These are phyloP conservation scores for Thymelicus lineola DNA, from an alignment of 2,888 invertebrate genomes.

Conservation along the genomic window DNA sequence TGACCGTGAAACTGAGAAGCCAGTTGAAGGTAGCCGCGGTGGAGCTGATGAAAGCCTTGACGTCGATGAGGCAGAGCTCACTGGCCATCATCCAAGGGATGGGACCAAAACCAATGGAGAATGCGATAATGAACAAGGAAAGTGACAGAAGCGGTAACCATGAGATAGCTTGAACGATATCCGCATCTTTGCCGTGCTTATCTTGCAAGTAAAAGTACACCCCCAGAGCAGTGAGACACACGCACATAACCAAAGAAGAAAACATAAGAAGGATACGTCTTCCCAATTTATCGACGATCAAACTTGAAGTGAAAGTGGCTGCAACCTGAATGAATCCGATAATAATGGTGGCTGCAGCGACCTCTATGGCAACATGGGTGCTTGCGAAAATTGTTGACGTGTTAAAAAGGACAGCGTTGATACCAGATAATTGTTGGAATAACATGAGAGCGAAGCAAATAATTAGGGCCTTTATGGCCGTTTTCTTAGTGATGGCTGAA, in stretches of 20 bases:
- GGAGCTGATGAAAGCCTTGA: constrained; percentile 91
- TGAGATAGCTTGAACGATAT: constrained; percentile 82
- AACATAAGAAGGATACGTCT: constrained; percentile 90
- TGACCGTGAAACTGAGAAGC: constrained; percentile 92
- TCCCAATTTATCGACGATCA: constrained; percentile 93
- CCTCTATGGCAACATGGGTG: constrained; percentile 85
- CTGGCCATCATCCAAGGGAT: constrained; percentile 94
- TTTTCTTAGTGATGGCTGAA: constrained; percentile 85
- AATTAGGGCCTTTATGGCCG: constrained; percentile 87
- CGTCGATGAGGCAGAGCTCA: constrained; percentile 92
- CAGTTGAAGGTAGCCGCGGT: constrained; percentile 93
- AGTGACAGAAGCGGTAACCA: constrained; percentile 92
- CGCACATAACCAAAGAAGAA: constrained; percentile 89
- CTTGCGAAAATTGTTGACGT: constrained; percentile 89
- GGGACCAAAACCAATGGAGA: constrained; percentile 94
- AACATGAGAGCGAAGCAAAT: constrained; percentile 93
- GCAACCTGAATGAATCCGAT: constrained; percentile 93
- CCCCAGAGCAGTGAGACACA: constrained; percentile 89
- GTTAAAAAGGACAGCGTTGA: constrained; percentile 94
- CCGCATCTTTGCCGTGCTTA: constrained; percentile 56
- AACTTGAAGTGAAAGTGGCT: constrained; percentile 89
- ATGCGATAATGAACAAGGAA: constrained; percentile 91
- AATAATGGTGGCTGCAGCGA: constrained; percentile 89
- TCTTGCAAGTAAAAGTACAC: constrained; percentile 87
- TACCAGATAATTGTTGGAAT: constrained; percentile 94